phyloP scores from a whole-genome alignment of 2,888 invertebrate species.

The Eupithecia centaureata region DNA sequence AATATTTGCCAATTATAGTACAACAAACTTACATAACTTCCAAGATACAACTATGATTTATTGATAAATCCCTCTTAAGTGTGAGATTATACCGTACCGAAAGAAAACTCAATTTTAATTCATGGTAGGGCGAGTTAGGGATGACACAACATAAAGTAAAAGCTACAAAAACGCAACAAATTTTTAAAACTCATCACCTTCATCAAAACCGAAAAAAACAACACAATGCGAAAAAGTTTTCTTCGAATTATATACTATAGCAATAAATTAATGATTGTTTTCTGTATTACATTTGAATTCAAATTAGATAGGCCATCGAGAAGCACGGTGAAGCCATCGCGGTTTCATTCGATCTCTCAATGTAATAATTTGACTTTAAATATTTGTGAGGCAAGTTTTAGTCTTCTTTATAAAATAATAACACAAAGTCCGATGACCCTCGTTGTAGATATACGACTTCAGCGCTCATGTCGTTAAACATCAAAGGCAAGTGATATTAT shows the following conservation, averaged over 20 bases:
- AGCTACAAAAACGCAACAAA: constrained; percentile 27
- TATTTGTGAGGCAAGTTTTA: not conserved
- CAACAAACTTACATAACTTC: constrained; percentile 38
- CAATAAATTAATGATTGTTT: no score
- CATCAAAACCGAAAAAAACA: not conserved
- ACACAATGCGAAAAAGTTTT: not conserved
- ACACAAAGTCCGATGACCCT: not conserved
- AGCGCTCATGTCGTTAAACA: not conserved
- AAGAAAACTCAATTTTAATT: constrained; percentile 12
- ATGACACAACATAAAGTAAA: constrained; percentile 26
- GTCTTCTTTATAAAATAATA: not conserved
- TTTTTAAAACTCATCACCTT: not conserved
- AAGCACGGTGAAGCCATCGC: no score
- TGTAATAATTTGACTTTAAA: not conserved
- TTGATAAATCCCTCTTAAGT: constrained; percentile 20
- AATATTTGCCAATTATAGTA: constrained; percentile 38
- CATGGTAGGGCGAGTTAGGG: not conserved
- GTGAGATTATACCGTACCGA: constrained; percentile 30
- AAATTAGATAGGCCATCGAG: no score
- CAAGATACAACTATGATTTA: constrained; percentile 27
- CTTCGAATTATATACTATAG: no score
- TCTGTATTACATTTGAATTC: no score
- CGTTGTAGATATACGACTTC: not conserved
- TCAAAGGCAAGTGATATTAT: constrained; percentile 10
- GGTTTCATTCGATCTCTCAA: no score